A percentile compares a stretch with the other conserved stretches of the same genome.
Conservation (phyloP, 2,113 vertebrate genomes). For the Ariopsis seemanni region DNA sequence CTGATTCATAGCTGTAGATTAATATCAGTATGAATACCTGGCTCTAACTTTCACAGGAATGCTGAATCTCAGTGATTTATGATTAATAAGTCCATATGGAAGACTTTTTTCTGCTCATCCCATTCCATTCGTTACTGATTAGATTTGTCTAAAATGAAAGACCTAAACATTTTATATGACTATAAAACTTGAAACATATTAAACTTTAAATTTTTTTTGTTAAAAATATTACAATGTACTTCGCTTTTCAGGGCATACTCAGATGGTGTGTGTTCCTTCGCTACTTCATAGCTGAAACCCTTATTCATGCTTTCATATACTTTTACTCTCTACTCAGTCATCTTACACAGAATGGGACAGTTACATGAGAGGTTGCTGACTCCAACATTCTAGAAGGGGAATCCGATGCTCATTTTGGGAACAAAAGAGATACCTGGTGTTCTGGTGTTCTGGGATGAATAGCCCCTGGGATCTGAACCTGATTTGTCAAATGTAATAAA, state of each 20-base stretch:
- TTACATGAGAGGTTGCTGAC: background rate
- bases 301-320: background rate
- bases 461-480: background rate
- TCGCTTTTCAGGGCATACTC: background rate
- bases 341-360: background rate
- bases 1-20: slow-evolving; percentile 1
- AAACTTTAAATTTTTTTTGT: background rate
- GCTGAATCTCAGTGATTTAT: background rate
- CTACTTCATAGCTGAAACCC: background rate
- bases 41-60: background rate
- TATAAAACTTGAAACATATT: background rate
- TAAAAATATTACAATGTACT: too few species aligned
- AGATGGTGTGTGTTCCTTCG: background rate
- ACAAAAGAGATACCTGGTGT: background rate
- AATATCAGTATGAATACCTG: background rate
- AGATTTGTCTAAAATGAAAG: background rate
- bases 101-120: background rate
- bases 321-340: background rate
- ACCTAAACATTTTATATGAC: background rate
- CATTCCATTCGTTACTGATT: background rate
- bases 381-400: background rate
- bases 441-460: background rate
- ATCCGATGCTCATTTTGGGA: background rate
- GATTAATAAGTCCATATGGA: background rate
- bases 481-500: background rate